Percentiles rank a stretch among this genome's conserved stretches.
These are phyloP conservation scores for Trilocha varians DNA, from an alignment of 2,888 invertebrate genomes.

Conservation along the genomic window DNA sequence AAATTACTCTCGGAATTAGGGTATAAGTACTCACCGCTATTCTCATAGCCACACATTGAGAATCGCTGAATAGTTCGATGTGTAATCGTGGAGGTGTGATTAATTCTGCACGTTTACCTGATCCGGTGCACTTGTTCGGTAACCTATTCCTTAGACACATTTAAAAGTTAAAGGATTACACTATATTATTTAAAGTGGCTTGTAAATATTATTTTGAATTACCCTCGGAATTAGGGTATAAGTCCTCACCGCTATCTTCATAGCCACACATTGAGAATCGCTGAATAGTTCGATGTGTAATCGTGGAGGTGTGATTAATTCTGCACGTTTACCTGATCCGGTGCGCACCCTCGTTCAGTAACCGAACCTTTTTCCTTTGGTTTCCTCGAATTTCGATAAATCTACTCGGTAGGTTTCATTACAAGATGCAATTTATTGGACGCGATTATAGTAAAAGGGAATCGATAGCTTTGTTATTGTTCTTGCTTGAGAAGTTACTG, in stretches of 20 bases:
- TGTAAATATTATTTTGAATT: no score
- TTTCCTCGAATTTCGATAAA: slow-evolving; percentile 17
- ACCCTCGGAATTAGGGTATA: no score
- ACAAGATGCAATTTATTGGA: slow-evolving; percentile 4
- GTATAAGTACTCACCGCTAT: slow-evolving; percentile 13
- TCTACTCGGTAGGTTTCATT: slow-evolving; percentile 19
- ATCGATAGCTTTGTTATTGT: no score
- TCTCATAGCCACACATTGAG: slow-evolving; percentile 24
- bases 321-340: slow-evolving; percentile 62
- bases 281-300: slow-evolving; percentile 54
- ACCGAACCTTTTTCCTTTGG: slow-evolving; percentile 19
- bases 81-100: slow-evolving; percentile 53
- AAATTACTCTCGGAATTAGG: no score
- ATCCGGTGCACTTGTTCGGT: slow-evolving; percentile 33
- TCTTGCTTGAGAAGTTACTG: no score
- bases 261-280: slow-evolving; percentile 34
- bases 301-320: slow-evolving; percentile 62
- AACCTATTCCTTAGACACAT: no score
- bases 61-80: slow-evolving; percentile 58
- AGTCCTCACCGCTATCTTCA: slow-evolving; percentile 12
- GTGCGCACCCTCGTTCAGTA: slow-evolving; percentile 30
- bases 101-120: slow-evolving; percentile 65
- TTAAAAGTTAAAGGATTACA: no score
- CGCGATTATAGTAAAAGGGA: background rate
- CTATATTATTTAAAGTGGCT: no score